Evolutionary conservation across 2,797 vertebrate genomes (phyloP).

Genomic region (Acanthurus tractus): DNA sequence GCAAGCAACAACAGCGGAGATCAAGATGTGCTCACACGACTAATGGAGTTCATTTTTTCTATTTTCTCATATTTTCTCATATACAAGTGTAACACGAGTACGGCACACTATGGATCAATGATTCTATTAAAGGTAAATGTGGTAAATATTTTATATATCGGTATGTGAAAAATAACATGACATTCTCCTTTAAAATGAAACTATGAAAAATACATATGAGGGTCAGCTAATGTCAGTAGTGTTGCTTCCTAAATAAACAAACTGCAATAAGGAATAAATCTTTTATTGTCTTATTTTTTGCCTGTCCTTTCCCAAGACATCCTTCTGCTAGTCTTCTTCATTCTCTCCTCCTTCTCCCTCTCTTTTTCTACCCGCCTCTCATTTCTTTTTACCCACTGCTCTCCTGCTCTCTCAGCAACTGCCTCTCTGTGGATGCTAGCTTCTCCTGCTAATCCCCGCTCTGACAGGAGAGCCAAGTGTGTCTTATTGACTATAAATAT

Average conservation of each 20-base stretch:
- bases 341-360: slow-evolving; percentile 72
- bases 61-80: neutral
- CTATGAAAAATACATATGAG: neutral
- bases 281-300: slow-evolving; percentile 14
- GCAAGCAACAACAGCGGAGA: neutral
- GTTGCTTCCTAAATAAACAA: slow-evolving; percentile 13
- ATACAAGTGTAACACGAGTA: neutral
- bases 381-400: slow-evolving; percentile 46
- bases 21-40: neutral
- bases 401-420: slow-evolving; percentile 52
- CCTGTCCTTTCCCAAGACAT: slow-evolving; percentile 18
- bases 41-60: neutral
- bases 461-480: slow-evolving; percentile 86
- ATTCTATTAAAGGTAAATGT: neutral
- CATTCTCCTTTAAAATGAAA: neutral
- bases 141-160: neutral
- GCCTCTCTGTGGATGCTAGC: slow-evolving; percentile 73
- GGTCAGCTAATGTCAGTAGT: neutral
- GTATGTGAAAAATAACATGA: neutral
- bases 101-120: neutral
- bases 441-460: slow-evolving; percentile 84
- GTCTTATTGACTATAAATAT: slow-evolving; percentile 91
- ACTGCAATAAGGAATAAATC: neutral
- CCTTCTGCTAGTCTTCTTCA: slow-evolving; percentile 8
- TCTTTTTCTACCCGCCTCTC: slow-evolving; percentile 52